Percentiles rank a stretch among this genome's conserved stretches.
phyloP scores from a whole-genome alignment of 2,797 vertebrate genomes.

The Anisognathus igniventris region DNA sequence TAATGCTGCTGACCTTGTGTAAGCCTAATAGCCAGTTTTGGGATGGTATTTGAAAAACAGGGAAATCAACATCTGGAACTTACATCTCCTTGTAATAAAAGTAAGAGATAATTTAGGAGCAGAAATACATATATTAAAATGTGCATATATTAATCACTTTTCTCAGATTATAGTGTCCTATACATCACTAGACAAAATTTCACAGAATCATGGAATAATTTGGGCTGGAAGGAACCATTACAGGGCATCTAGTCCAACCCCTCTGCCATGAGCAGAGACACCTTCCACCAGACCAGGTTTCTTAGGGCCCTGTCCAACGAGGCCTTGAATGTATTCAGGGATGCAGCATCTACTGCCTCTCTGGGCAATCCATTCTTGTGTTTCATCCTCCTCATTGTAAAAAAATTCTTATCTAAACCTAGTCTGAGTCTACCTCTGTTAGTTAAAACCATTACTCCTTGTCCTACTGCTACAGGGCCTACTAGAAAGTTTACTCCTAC shows the following conservation, averaged over 20 bases:
- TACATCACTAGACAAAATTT: not conserved
- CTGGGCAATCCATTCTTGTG: not conserved
- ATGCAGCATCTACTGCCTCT: fast-evolving
- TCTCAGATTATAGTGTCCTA: not conserved
- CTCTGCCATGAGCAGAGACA: not conserved
- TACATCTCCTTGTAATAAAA: not conserved
- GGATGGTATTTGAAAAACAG: not conserved
- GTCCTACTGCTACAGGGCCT: not conserved
- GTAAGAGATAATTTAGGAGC: not conserved
- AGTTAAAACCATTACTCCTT: not conserved
- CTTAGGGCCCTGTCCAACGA: fast-evolving
- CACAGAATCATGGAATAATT: not conserved
- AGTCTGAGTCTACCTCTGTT: not conserved
- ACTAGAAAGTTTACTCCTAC: not conserved
- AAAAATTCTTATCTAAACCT: not conserved
- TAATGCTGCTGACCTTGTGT: not conserved
- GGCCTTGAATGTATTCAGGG: not conserved
- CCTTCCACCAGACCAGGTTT: not conserved
- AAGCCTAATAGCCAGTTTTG: not conserved
- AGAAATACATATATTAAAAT: not conserved
- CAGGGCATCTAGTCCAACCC: not conserved
- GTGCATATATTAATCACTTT: not conserved
- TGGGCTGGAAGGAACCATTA: not conserved
- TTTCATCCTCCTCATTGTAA: not conserved
- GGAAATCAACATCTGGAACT: not conserved